Base-by-base conservation (phyloP, 2,888 invertebrate genomes). In the Brachypalpus laphriformis region DNA sequence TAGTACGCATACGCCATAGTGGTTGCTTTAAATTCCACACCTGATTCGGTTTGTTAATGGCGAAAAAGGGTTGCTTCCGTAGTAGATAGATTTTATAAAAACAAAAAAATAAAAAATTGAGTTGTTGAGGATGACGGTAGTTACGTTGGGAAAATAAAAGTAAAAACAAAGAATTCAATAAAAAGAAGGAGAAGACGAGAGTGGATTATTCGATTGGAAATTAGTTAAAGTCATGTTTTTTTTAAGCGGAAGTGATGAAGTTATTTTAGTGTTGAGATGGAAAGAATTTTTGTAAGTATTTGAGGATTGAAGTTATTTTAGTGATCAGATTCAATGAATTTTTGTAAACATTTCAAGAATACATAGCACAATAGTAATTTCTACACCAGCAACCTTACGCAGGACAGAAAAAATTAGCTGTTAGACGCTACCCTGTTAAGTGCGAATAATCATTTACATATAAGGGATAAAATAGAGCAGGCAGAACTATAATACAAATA, bases 1-100 rank as follows among this genome's bases (percentile, higher is more conserved):
- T 3, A 42, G 42, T 22, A 75, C 68, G 75, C 49, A 57, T 81
- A 75, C 81, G 68, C 40, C 81, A 47, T 16, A 54, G 75, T 61
- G 68, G 40, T 57, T 22, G 34, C 3, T 37, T 54, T 45, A 42
- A 31, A 16, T 56, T 45, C 22, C 45, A 28, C 70, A 70, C 70
- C 45, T 56, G 42, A 16, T 31, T 54, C 37, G 42, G 28, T 51
- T 22, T 63, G 74, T 51, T 31, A 31, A 61, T 25, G 28, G 8
- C 4, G 20, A 9, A 8, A 40, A 5, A 40, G 40, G 14, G 18
- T 37, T 34, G 2, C 34, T 49, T 49, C 9, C 8, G 49, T 5
- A n/a, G 7, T 47, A 9, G 63, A 31, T 63, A 47, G 16, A 18
- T 16, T 22, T 11, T 61, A 14, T 14, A n/a, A 51, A 49, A n/a